Percentiles rank a stretch among this genome's conserved stretches.
Evolutionary conservation across 2,888 invertebrate genomes (phyloP).

Genomic region (Drosophila diplacantha): DNA sequence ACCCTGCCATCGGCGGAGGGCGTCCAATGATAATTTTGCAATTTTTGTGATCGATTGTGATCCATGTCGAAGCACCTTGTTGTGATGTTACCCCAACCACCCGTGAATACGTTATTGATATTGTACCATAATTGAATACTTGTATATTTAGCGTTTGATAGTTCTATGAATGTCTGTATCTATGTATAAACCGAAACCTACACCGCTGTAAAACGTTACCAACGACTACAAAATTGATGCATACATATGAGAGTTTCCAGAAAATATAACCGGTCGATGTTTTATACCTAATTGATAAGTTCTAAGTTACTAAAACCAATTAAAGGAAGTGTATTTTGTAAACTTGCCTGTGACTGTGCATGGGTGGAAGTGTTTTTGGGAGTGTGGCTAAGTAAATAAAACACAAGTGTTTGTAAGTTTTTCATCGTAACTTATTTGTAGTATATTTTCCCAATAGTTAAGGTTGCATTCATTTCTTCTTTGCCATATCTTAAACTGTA

Average conservation of each 20-base stretch:
- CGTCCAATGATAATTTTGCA: constrained; percentile 28
- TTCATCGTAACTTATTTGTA: constrained; percentile 64
- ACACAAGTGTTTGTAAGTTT: constrained; percentile 40
- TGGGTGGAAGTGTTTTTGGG: neutral
- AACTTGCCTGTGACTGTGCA: neutral
- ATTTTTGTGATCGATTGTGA: constrained; percentile 37
- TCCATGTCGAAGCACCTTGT: constrained; percentile 34
- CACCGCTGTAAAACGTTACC: constrained; percentile 57
- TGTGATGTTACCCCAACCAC: constrained; percentile 32
- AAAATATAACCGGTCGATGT: constrained; percentile 51
- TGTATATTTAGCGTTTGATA: constrained; percentile 26
- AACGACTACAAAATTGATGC: constrained; percentile 46
- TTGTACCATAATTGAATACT: constrained; percentile 38
- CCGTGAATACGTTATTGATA: constrained; percentile 54
- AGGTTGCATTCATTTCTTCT: constrained; percentile 52
- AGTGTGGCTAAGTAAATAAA: constrained; percentile 32
- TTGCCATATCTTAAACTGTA: constrained; percentile 23
- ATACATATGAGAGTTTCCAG: constrained; percentile 23
- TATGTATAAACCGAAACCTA: constrained; percentile 20
- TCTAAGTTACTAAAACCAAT: constrained; percentile 27
- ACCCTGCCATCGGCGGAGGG: constrained; percentile 4
- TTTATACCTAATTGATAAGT: constrained; percentile 43
- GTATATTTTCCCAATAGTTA: constrained; percentile 67
- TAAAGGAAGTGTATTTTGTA: constrained; percentile 26
- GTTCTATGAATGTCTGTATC: constrained; percentile 12